Evolutionary conservation across 2,888 invertebrate genomes (phyloP).

Genomic region (Aleiodes leptofemur): DNA sequence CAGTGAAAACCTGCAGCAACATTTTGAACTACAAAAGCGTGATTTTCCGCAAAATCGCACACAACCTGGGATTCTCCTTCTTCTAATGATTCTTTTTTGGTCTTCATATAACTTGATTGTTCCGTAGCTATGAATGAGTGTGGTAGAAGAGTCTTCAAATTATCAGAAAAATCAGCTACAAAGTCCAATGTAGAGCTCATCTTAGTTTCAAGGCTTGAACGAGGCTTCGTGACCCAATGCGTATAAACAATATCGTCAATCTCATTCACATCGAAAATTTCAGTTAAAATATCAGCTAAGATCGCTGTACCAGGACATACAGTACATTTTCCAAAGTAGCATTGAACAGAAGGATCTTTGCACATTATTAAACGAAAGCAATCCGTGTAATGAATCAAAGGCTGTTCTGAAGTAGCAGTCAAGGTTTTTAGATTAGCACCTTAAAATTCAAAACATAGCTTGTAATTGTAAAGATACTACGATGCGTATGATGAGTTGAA

Average conservation of each 20-base stretch:
- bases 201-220: slow-evolving; percentile 34
- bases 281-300: slow-evolving; percentile 25
- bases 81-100: no score
- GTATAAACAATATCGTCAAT: slow-evolving; percentile 45
- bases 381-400: slow-evolving; percentile 39
- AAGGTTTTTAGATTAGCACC: neutral
- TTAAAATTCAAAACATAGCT: neutral
- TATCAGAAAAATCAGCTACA: slow-evolving; percentile 43
- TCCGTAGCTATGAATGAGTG: slow-evolving; percentile 47
- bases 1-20: no score
- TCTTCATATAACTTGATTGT: slow-evolving; percentile 41
- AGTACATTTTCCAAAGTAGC: slow-evolving; percentile 41
- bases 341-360: slow-evolving; percentile 25
- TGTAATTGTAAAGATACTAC: neutral
- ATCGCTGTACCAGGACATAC: slow-evolving; percentile 38
- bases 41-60: slow-evolving; percentile 50
- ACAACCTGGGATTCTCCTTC: slow-evolving; percentile 44
- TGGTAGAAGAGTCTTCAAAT: slow-evolving; percentile 17
- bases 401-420: neutral
- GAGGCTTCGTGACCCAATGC: slow-evolving; percentile 43
- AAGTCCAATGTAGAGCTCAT: slow-evolving; percentile 39
- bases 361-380: slow-evolving; percentile 43
- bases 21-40: no score
- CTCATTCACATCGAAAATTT: slow-evolving; percentile 35
- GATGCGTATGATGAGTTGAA: slow-evolving; percentile 1